A percentile compares a stretch with the other conserved stretches of the same genome.
Evolutionary conservation across 2,113 vertebrate species (phyloP).

Genomic region (Cynopterus brachyotis): DNA sequence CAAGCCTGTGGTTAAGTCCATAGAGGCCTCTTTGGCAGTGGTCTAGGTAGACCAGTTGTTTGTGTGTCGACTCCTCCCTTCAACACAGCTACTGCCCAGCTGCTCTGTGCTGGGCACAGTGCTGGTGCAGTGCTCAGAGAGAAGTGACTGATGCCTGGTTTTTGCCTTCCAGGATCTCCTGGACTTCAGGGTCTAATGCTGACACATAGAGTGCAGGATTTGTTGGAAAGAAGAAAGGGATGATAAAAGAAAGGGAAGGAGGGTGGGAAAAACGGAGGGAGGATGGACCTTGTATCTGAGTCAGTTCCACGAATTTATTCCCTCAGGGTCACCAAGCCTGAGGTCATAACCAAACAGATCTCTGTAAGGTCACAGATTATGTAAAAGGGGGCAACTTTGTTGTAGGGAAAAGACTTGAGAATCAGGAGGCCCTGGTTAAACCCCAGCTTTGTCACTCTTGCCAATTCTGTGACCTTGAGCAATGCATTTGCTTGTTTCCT

Average conservation of each 20-base stretch:
- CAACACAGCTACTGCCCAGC: background rate
- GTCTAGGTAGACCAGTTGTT: background rate
- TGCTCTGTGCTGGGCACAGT: background rate
- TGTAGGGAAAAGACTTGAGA: background rate
- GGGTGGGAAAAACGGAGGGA: background rate
- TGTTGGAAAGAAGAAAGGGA: background rate
- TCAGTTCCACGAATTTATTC: background rate
- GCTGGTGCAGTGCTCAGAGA: background rate
- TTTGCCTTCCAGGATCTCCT: background rate
- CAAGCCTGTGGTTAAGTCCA: background rate
- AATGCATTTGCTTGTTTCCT: background rate
- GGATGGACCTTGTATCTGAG: background rate
- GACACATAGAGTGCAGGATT: background rate
- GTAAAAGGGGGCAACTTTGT: background rate
- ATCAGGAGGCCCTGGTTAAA: background rate
- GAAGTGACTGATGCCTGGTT: background rate
- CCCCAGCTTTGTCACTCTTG: background rate
- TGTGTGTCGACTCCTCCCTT: background rate
- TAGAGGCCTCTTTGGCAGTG: background rate
- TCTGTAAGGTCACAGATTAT: background rate
- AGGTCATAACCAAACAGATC: background rate
- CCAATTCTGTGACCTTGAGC: background rate
- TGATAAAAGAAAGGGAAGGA: background rate
- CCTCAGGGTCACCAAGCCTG: background rate
- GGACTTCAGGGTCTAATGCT: background rate